Percentiles rank a stretch among this genome's conserved stretches.
phyloP scores from a whole-genome alignment of 1,140 invertebrate species.

The Ips typographus region DNA sequence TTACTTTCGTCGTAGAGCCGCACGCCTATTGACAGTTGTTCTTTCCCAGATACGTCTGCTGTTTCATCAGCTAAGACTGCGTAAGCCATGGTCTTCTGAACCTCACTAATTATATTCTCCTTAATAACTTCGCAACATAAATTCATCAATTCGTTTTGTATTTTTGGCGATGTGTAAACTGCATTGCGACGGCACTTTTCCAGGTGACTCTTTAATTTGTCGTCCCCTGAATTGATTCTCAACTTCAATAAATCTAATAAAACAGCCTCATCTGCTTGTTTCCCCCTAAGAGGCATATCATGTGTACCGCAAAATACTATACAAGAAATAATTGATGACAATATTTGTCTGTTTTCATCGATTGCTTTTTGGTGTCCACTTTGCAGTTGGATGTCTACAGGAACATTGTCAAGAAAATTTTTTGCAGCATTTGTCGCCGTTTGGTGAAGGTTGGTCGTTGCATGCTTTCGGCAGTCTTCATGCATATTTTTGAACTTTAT shows the following conservation, averaged over 20 bases:
- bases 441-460: no score
- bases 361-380: no score
- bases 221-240: constrained; percentile 27
- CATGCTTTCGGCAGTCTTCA: constrained; percentile 27
- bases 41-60: constrained; percentile 42
- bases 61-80: constrained; percentile 24
- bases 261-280: no score
- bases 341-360: no score
- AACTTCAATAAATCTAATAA: constrained; percentile 35
- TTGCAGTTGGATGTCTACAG: constrained; percentile 20
- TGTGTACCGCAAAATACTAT: no score
- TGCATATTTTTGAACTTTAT: constrained; percentile 41
- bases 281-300: no score
- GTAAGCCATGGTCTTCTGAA: constrained; percentile 42
- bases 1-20: constrained; percentile 28
- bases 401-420: constrained; percentile 36
- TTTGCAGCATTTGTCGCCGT: background rate
- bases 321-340: no score
- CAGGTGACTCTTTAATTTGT: background rate
- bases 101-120: constrained; percentile 16
- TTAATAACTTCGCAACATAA: constrained; percentile 29
- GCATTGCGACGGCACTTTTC: constrained; percentile 6
- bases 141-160: constrained; percentile 27
- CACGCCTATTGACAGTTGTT: constrained; percentile 45
- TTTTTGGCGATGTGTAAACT: constrained; percentile 20